Conservation (phyloP, 1,140 invertebrate genomes). For the Sitodiplosis mosellana region DNA sequence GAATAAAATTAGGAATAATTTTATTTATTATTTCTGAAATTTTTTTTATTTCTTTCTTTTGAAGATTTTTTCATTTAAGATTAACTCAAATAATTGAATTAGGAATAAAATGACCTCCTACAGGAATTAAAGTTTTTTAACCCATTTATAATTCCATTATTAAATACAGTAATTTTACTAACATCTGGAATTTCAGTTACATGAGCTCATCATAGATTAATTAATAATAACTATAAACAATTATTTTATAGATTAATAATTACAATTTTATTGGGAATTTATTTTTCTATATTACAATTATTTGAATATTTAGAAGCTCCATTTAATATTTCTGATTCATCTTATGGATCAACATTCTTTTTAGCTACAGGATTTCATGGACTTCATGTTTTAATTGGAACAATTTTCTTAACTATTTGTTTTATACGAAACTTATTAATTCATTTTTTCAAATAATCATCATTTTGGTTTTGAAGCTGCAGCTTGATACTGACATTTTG, state of each 20-base stretch:
- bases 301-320: slow-evolving; percentile 33
- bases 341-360: slow-evolving; percentile 45
- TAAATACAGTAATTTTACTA: slow-evolving; percentile 40
- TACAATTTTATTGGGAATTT: slow-evolving; percentile 34
- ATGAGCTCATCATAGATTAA: slow-evolving; percentile 33
- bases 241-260: slow-evolving; percentile 26
- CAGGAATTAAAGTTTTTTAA: too few species aligned
- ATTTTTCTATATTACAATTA: slow-evolving; percentile 30
- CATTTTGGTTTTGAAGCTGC: slow-evolving; percentile 50
- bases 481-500: slow-evolving; percentile 56
- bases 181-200: slow-evolving; percentile 34
- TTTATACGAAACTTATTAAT: slow-evolving; percentile 29
- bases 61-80: too few species aligned
- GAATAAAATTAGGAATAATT: too few species aligned
- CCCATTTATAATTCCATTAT: slow-evolving; percentile 33
- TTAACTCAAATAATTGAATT: too few species aligned
- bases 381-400: slow-evolving; percentile 47
- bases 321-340: slow-evolving; percentile 39
- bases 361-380: slow-evolving; percentile 52
- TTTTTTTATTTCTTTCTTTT: too few species aligned
- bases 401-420: slow-evolving; percentile 34
- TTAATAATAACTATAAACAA: slow-evolving; percentile 29
- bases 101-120: too few species aligned
- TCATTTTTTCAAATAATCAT: slow-evolving; percentile 38
- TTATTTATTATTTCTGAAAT: too few species aligned